These are phyloP conservation scores for Tuberolachnus salignus DNA, from an alignment of 2,888 invertebrate species.

Conservation along the genomic window DNA sequence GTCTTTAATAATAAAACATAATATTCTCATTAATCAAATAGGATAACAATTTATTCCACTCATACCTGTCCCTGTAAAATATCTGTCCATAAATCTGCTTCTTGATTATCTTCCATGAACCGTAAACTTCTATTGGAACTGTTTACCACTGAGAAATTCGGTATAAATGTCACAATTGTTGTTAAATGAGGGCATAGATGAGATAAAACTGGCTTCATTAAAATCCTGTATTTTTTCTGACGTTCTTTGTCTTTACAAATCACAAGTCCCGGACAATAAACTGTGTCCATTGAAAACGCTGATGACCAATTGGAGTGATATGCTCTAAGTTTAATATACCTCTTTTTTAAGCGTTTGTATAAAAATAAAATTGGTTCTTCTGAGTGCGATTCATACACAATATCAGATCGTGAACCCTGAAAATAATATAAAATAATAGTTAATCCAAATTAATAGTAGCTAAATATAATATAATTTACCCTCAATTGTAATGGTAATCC, in stretches of 20 bases:
- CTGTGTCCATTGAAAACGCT: conserved; percentile 71
- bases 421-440: conserved; percentile 55
- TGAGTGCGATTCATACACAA: conserved; percentile 67
- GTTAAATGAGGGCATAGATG: conserved; percentile 76
- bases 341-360: conserved; percentile 66
- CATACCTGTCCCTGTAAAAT: conserved; percentile 71
- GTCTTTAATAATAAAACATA: conserved; percentile 61
- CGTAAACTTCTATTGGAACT: conserved; percentile 70
- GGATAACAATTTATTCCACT: not conserved
- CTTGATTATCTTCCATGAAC: conserved; percentile 86
- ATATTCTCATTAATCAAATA: not conserved
- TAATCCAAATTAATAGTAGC: not conserved
- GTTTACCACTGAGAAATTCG: conserved; percentile 79
- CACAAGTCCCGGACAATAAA: conserved; percentile 77
- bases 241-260: conserved; percentile 72
- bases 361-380: conserved; percentile 76
- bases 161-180: conserved; percentile 78
- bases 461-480: conserved; percentile 64
- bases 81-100: conserved; percentile 83
- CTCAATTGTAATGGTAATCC: conserved; percentile 81
- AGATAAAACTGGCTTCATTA: conserved; percentile 74
- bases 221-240: conserved; percentile 74
- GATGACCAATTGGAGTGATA: conserved; percentile 73
- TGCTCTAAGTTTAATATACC: conserved; percentile 66
- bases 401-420: conserved; percentile 71